Evolutionary conservation across 2,797 vertebrate genomes (phyloP), one percentile per base, ranked within the genome.

Genomic region (Gallinago nigripennis): DNA sequence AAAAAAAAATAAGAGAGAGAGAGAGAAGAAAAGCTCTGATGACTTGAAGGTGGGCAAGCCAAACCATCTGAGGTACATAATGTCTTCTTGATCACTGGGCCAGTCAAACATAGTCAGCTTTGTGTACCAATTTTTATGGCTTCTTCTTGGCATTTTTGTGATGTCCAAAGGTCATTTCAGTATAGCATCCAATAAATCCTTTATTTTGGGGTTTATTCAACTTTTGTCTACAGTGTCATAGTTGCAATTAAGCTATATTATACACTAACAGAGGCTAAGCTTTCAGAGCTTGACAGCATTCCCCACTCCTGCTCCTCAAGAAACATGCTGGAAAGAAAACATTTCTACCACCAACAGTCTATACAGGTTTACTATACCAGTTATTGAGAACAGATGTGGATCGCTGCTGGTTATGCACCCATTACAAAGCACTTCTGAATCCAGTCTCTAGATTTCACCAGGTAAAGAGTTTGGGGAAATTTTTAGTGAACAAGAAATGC

Each of bases 161-260:
- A 84, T 16, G 15, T 56, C 39, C 90, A 89, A 91, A 88, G 88
- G 77, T 86, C 16, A 3, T 92, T 90, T 86, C 92, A 88, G 66
- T 84, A 73, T 90, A 91, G 30, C 60, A 90, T 86, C 85, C 80
- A 94, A 46, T 61, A 94, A 93, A 65, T 66, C 51, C 33, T 94
- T 92, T 88, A 81, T 88, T 28, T 28, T 75, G 73, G 66, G 66
- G 25, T 77, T 96, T 88, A 88, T 82, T 91, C 82, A 86, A 66
- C 80, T 90, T 92, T 86, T 88, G 63, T 58, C 80, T 82, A 39
- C 37, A 82, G 66, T 63, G 50, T 48, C 84, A 91, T 50, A 77
- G 31, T 16, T 79, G 58, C 70, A 86, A 72, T 92, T 88, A 92
- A 91, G 69, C n/a, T 76, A 27, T 48, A 65, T 51, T 63, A 58